Percentiles rank a stretch among this genome's conserved stretches.
phyloP scores from a whole-genome alignment of 2,797 vertebrate genomes.

The Rhincodon typus region DNA sequence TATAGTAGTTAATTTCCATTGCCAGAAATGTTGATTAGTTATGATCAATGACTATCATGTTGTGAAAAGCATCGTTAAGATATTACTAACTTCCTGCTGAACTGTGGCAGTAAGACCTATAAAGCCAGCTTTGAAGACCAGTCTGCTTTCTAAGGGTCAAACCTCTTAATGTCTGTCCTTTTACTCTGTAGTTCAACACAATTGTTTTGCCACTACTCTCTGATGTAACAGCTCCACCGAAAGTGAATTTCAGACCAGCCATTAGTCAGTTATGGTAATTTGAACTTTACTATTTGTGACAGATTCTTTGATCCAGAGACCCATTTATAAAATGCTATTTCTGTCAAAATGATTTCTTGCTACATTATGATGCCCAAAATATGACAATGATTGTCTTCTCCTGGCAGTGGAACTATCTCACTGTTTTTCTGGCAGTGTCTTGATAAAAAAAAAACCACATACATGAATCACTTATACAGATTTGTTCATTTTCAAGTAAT shows the following conservation, averaged over 20 bases:
- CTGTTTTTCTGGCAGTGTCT: neutral
- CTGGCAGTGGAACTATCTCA: neutral
- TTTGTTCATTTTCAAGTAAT: neutral
- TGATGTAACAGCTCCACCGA: neutral
- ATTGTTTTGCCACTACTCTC: neutral
- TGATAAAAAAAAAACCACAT: neutral
- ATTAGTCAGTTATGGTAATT: conserved; percentile 28
- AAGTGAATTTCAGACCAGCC: conserved; percentile 20
- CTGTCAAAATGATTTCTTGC: conserved; percentile 1
- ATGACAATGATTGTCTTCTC: neutral
- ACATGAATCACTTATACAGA: neutral
- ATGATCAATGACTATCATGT: neutral
- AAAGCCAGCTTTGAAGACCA: neutral
- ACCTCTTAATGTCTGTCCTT: neutral
- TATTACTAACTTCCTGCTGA: neutral
- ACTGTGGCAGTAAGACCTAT: neutral
- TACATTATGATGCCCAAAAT: conserved; percentile 14
- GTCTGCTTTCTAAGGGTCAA: neutral
- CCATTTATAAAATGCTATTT: conserved; percentile 6
- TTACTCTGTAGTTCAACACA: neutral
- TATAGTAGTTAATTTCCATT: neutral
- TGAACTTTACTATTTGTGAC: conserved; percentile 27
- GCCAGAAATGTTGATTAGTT: neutral
- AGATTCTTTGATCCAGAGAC: neutral
- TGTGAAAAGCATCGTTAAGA: neutral